These are phyloP conservation scores for Macroramphosus scolopax DNA, from an alignment of 2,797 vertebrate genomes.

Conservation along the genomic window DNA sequence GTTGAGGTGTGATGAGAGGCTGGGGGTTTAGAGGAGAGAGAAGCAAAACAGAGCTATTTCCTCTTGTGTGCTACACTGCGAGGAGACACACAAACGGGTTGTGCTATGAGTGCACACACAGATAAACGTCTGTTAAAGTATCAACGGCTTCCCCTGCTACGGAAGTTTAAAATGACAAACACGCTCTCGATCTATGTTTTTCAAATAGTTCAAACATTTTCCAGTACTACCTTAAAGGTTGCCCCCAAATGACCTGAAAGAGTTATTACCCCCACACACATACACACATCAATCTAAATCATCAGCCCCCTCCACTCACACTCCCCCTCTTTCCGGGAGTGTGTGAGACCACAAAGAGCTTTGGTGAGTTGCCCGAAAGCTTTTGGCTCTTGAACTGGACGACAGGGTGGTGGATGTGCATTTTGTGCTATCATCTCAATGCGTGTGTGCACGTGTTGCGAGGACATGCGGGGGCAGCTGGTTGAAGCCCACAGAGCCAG, in stretches of 20 bases:
- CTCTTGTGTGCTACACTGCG: conserved; percentile 19
- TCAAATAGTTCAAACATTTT: conserved; percentile 23
- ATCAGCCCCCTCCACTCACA: conserved; percentile 37
- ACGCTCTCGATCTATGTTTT: conserved; percentile 6
- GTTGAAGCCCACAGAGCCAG: conserved; percentile 46
- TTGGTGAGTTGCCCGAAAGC: conserved; percentile 63
- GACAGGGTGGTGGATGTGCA: conserved; percentile 48
- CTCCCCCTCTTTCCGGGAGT: conserved; percentile 51
- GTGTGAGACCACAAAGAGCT: conserved; percentile 60
- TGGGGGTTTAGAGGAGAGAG: conserved; percentile 55
- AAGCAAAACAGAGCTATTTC: conserved; percentile 54
- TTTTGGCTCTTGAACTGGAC: conserved; percentile 55
- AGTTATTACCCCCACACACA: conserved; percentile 32
- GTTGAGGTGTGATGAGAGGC: conserved; percentile 73
- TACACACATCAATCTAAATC: conserved; percentile 43
- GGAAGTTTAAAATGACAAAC: conserved; percentile 29
- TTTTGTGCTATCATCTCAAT: conserved; percentile 32
- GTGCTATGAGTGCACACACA: background rate
- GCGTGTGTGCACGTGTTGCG: conserved; percentile 36
- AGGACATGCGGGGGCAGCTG: conserved; percentile 66
- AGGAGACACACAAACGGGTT: conserved; percentile 10
- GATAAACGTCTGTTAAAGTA: conserved; percentile 33
- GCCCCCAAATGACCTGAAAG: conserved; percentile 57
- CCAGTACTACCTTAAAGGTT: conserved; percentile 32
- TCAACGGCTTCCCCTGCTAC: conserved; percentile 23